Base-by-base conservation (phyloP, 2,797 vertebrate genomes). In the Brachymystax lenok region DNA sequence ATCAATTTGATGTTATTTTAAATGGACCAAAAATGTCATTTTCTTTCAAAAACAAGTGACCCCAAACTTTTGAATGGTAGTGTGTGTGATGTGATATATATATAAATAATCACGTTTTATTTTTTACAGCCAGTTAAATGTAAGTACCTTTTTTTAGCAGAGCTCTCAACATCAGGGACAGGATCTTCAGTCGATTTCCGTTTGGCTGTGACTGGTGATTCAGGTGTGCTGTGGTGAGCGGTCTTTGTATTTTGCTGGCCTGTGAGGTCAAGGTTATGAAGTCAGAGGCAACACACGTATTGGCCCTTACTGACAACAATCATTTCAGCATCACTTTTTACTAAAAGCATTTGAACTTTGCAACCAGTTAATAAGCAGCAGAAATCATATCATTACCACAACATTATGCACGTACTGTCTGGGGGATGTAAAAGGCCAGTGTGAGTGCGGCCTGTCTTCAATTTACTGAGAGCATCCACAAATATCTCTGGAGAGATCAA, bases 401-500 rank as follows among this genome's bases (percentile, higher is more conserved):
- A 71, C 46, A 52, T 71, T 14, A 28, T 51, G 50, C 72, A 35
- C 1, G 70, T 63, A 24, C 69, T 21, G 5, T 85, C 77, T 4
- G 79, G 46, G 66, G 67, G 24, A 13, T 81, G 59, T 7, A 84
- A 50, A 51, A 73, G 78, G 2, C 19, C 79, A 1, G 77, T 83
- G 40, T 82, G 71, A 13, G 84, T 79, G 28, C 87, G 84, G 3
- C 86, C 63, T 1, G 85, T 74, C 59, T 87, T 90, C 74, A 93
- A 82, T 79, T 90, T 91, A 74, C 79, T 91, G 33, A 93, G 81
- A 10, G 89, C 91, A 5, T 90, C 91, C 0, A 88, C 91, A 21
- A 93, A 91, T 56, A 92, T 80, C 69, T 89, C 92, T 93, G 59
- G 28, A 28, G 3, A 40, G 33, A 69, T 21, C 6, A 56, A 19